A percentile compares a stretch with the other conserved stretches of the same genome.
These are phyloP conservation scores for Reticulitermes speratus DNA, from an alignment of 1,140 invertebrate species.

Conservation along the genomic window DNA sequence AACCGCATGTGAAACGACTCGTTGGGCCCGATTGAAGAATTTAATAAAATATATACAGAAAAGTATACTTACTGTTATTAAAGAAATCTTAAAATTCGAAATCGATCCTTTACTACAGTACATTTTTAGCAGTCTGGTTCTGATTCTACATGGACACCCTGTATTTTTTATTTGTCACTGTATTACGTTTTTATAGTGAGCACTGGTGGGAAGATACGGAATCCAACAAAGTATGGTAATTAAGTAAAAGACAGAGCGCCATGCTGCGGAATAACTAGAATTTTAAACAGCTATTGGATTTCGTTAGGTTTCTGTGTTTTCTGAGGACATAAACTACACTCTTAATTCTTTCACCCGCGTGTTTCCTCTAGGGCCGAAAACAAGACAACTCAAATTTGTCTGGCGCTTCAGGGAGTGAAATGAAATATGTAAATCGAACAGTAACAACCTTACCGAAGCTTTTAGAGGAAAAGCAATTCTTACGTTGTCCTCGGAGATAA, in stretches of 20 bases:
- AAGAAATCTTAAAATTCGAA: no score
- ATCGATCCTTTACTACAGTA: no score
- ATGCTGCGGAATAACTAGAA: background rate
- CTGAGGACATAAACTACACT: background rate
- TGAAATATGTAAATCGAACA: background rate
- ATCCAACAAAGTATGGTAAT: background rate
- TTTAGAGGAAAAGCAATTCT: background rate
- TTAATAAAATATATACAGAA: no score
- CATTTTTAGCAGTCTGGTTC: no score
- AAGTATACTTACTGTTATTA: no score
- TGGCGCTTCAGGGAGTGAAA: background rate
- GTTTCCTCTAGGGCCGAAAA: background rate
- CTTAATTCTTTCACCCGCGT: background rate
- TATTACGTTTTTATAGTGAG: background rate
- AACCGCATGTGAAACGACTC: no score
- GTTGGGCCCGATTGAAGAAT: no score
- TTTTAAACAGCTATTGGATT: constrained; percentile 5
- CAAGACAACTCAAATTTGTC: constrained; percentile 5
- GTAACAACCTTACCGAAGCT: background rate
- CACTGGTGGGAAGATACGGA: background rate
- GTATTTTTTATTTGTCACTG: background rate
- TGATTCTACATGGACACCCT: background rate
- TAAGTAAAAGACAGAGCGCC: background rate
- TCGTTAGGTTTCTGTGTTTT: background rate
- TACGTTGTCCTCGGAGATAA: background rate